These are phyloP conservation scores for Mormyrops boulengeri DNA, from an alignment of 2,797 vertebrate species.

Conservation along the genomic window DNA sequence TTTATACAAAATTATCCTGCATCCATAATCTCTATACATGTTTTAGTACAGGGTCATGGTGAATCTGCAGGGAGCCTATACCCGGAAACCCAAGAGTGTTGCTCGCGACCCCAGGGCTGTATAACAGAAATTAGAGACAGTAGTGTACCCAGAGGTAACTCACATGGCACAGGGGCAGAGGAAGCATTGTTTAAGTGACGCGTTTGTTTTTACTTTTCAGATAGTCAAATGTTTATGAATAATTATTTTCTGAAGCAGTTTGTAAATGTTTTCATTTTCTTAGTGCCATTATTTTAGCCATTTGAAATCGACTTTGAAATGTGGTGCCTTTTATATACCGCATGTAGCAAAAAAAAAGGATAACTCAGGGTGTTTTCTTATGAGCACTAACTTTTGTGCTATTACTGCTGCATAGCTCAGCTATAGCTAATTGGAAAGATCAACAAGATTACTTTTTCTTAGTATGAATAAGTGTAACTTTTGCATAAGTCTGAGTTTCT, in stretches of 20 bases:
- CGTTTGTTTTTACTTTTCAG: not conserved
- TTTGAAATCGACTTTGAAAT: not conserved
- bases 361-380: not conserved
- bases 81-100: not conserved
- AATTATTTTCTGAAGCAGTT: not conserved
- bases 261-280: not conserved
- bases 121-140: not conserved
- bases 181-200: not conserved
- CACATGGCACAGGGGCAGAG: not conserved
- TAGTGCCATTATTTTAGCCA: not conserved
- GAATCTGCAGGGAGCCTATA: not conserved
- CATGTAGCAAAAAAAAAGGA: not conserved
- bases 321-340: not conserved
- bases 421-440: not conserved
- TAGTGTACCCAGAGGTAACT: not conserved
- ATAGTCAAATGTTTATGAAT: not conserved
- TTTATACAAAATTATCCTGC: not conserved
- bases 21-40: not conserved
- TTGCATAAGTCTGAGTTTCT: not conserved
- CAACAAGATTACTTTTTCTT: not conserved
- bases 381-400: not conserved
- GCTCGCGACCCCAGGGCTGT: not conserved
- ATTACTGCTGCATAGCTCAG: not conserved
- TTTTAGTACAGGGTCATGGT: not conserved
- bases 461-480: not conserved